These are phyloP conservation scores for Sebastes reedi DNA, from an alignment of 2,797 vertebrate species.

Conservation along the genomic window DNA sequence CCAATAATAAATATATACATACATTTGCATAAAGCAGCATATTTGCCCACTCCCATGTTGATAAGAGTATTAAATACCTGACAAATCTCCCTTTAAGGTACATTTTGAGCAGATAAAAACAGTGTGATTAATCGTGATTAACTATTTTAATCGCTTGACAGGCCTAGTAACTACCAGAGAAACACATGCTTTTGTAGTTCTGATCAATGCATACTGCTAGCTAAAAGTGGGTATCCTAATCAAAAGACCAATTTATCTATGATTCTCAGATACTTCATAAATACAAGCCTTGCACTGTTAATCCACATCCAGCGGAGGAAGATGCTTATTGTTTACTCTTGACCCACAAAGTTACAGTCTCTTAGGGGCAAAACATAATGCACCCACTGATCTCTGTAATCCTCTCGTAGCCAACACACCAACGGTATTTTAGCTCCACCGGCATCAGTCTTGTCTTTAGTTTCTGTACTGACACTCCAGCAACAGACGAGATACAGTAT, in stretches of 20 bases:
- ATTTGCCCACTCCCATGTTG: too few species aligned
- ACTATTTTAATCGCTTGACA: too few species aligned
- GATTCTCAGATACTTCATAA: neutral
- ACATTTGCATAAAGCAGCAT: too few species aligned
- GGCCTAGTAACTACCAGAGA: too few species aligned
- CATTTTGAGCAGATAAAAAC: neutral
- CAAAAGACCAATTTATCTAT: neutral
- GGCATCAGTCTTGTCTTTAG: neutral
- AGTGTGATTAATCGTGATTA: too few species aligned
- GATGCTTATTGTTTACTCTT: neutral
- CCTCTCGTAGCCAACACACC: neutral
- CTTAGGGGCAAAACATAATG: neutral
- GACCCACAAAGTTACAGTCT: conserved; percentile 12
- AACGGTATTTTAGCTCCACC: neutral
- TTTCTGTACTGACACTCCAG: neutral
- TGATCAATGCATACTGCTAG: neutral
- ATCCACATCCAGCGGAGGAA: neutral
- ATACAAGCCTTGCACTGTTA: neutral
- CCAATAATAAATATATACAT: too few species aligned
- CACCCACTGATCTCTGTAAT: conserved; percentile 13
- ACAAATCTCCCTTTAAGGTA: too few species aligned
- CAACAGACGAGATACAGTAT: neutral
- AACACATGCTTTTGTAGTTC: neutral
- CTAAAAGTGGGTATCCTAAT: neutral
- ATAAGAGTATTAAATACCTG: too few species aligned